Evolutionary conservation across 2,113 vertebrate species (phyloP).

Genomic region (Leptocoma aspasia): DNA sequence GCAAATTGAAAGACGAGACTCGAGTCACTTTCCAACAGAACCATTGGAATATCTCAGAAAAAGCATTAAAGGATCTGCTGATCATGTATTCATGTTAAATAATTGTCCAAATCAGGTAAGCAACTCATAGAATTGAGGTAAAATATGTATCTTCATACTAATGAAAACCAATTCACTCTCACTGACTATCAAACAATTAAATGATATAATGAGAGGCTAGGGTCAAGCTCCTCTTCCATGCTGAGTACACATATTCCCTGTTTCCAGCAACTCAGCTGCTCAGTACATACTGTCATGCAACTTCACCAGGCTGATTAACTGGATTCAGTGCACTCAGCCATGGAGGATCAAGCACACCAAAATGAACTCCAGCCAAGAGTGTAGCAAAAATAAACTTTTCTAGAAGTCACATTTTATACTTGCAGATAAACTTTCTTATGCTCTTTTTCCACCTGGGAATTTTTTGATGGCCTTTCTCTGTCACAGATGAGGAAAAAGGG

Average conservation of each 20-base stretch:
- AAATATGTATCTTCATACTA: neutral
- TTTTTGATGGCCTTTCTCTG: neutral
- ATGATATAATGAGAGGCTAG: neutral
- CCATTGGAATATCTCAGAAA: neutral
- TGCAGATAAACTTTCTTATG: neutral
- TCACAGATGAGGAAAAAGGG: neutral
- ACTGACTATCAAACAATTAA: neutral
- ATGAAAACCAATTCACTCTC: neutral
- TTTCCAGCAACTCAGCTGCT: neutral
- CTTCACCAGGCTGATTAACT: neutral
- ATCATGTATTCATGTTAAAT: neutral
- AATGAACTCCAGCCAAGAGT: neutral
- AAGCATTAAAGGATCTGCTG: neutral
- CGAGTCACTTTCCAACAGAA: neutral
- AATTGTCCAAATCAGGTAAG: neutral
- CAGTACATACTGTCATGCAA: neutral
- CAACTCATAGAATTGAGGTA: neutral
- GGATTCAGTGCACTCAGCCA: neutral
- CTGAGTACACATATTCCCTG: neutral
- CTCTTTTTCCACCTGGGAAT: neutral
- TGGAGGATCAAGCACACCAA: neutral
- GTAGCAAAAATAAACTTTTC: neutral
- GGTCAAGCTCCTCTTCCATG: neutral
- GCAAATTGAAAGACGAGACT: neutral
- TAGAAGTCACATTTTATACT: neutral